Evolutionary conservation across 2,113 vertebrate species (phyloP).

Genomic region (Gasterosteus nipponicus): DNA sequence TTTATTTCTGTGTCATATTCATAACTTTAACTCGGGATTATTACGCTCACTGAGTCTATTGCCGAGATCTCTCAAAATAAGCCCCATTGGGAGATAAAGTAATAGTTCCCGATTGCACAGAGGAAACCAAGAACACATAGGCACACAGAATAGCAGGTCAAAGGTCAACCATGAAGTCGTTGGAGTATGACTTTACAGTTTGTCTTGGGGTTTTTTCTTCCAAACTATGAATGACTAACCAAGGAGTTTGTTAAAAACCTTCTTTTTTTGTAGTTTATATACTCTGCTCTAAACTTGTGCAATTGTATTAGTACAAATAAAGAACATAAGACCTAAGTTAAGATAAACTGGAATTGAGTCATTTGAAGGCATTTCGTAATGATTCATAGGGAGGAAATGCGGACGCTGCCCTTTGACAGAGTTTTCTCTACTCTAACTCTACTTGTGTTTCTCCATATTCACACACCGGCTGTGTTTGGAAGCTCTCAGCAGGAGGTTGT

Average conservation of each 20-base stretch:
- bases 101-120: not conserved
- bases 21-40: not conserved
- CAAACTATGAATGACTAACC: not conserved
- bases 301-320: not conserved
- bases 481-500: constrained; percentile 1
- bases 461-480: constrained; percentile 44
- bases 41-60: not conserved
- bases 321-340: not conserved
- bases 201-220: not conserved
- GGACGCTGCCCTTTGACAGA: constrained; percentile 34
- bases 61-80: not conserved
- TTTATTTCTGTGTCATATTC: not conserved
- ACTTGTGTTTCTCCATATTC: not conserved
- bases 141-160: not conserved
- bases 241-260: not conserved
- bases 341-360: not conserved
- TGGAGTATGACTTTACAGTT: not conserved
- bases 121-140: not conserved
- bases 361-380: not conserved
- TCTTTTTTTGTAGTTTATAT: not conserved
- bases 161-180: not conserved
- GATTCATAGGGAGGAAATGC: not conserved
- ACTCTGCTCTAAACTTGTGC: not conserved
- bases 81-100: not conserved
- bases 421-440: constrained; percentile 12